Conservation (phyloP, 1,140 invertebrate genomes). For the Macrotrachela quadricornifera region DNA sequence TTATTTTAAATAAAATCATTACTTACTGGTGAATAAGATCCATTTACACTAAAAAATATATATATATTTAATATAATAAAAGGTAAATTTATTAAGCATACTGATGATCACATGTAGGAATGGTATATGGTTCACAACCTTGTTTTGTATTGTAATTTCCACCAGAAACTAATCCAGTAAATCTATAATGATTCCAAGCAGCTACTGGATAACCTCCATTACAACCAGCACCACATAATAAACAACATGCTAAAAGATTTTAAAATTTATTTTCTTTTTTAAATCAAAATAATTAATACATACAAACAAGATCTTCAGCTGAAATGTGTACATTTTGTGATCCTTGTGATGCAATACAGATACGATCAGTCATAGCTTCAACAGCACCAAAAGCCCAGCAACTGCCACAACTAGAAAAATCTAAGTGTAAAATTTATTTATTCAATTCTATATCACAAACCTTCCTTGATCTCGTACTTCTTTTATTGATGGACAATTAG, state of each 20-base stretch:
- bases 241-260: conserved; percentile 59
- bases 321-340: conserved; percentile 51
- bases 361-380: conserved; percentile 65
- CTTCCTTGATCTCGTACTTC: conserved; percentile 30
- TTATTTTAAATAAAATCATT: too few relatives aligned
- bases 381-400: conserved; percentile 67
- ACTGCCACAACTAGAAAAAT: conserved; percentile 10
- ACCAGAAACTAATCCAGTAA: conserved; percentile 45
- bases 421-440: conserved; percentile 5
- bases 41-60: conserved; percentile 53
- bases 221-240: conserved; percentile 42
- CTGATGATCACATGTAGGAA: conserved; percentile 68
- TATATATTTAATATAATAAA: conserved; percentile 74
- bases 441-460: conserved; percentile 36
- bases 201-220: conserved; percentile 53
- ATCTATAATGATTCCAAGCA: conserved; percentile 54
- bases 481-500: conserved; percentile 37
- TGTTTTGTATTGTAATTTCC: conserved; percentile 50
- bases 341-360: conserved; percentile 59
- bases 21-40: conserved; percentile 64
- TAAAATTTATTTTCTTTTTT: too few relatives aligned
- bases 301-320: conserved; percentile 60
- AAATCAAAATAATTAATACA: too few relatives aligned
- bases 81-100: too few relatives aligned
- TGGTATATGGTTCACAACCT: conserved; percentile 63